These are phyloP conservation scores for Gadus chalcogrammus DNA, from an alignment of 2,113 vertebrate genomes.

Conservation along the genomic window DNA sequence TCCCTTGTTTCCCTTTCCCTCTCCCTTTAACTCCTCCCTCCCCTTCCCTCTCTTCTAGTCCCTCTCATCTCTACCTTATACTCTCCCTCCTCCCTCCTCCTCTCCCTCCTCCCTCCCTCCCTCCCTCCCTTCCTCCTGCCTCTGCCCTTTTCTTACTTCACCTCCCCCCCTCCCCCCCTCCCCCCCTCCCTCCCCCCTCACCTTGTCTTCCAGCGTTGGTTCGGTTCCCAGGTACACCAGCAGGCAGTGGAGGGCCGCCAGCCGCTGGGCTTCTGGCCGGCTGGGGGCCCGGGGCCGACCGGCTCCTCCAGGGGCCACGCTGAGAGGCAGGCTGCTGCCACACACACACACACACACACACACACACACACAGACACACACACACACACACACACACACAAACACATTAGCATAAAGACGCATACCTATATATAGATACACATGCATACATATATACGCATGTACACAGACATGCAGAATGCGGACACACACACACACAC, in stretches of 20 bases:
- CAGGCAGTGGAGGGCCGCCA: constrained; percentile 85
- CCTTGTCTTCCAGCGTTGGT: constrained; percentile 67
- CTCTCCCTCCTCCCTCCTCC: too few relatives aligned
- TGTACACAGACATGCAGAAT: background rate
- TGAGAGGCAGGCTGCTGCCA: background rate
- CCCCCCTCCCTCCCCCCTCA: constrained; percentile 23
- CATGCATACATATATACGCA: constrained; percentile 1
- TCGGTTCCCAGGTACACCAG: constrained; percentile 73
- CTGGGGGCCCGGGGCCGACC: constrained; percentile 20
- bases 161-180: constrained; percentile 5
- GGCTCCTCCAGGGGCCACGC: background rate
- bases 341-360: background rate
- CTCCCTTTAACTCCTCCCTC: too few relatives aligned
- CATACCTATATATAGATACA: too few relatives aligned
- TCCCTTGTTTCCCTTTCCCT: too few relatives aligned
- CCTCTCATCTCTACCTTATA: too few relatives aligned
- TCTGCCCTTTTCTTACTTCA: too few relatives aligned
- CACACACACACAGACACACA: background rate
- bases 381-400: too few relatives aligned
- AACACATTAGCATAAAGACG: background rate
- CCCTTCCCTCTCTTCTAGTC: too few relatives aligned
- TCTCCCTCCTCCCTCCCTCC: too few relatives aligned
- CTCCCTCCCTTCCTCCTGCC: too few relatives aligned
- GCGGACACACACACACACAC: too few relatives aligned
- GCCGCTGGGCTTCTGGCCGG: constrained; percentile 70